Percentiles rank a stretch among this genome's conserved stretches.
phyloP scores from a whole-genome alignment of 2,888 invertebrate species.

The Argyra leucocephala region DNA sequence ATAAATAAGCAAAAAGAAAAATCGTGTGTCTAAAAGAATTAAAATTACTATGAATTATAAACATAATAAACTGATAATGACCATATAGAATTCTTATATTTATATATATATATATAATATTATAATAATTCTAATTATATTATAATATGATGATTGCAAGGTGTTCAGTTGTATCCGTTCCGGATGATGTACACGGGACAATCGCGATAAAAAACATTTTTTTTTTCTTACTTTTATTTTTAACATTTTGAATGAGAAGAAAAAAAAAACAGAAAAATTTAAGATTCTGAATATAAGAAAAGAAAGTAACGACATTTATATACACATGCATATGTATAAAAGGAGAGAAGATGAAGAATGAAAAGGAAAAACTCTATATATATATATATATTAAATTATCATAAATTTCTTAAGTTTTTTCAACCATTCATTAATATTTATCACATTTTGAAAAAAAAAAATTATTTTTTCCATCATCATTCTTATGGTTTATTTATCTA shows the following conservation, averaged over 20 bases:
- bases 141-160: constrained; percentile 10
- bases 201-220: not conserved
- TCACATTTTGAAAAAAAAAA: not conserved
- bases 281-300: too few relatives aligned
- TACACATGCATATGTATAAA: too few relatives aligned
- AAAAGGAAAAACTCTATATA: too few relatives aligned
- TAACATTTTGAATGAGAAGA: not conserved
- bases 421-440: not conserved
- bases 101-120: too few relatives aligned
- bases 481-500: not conserved
- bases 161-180: constrained; percentile 17
- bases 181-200: not conserved
- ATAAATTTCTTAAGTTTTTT: not conserved
- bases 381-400: not conserved
- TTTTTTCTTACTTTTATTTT: not conserved
- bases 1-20: too few relatives aligned
- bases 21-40: too few relatives aligned
- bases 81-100: too few relatives aligned
- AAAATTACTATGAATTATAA: too few relatives aligned
- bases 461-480: not conserved
- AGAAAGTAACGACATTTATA: too few relatives aligned
- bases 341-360: too few relatives aligned
- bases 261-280: too few relatives aligned
- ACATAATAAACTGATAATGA: too few relatives aligned
- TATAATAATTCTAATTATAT: constrained; percentile 7